phyloP scores from a whole-genome alignment of 2,797 vertebrate species.

The Hydrophis major region DNA sequence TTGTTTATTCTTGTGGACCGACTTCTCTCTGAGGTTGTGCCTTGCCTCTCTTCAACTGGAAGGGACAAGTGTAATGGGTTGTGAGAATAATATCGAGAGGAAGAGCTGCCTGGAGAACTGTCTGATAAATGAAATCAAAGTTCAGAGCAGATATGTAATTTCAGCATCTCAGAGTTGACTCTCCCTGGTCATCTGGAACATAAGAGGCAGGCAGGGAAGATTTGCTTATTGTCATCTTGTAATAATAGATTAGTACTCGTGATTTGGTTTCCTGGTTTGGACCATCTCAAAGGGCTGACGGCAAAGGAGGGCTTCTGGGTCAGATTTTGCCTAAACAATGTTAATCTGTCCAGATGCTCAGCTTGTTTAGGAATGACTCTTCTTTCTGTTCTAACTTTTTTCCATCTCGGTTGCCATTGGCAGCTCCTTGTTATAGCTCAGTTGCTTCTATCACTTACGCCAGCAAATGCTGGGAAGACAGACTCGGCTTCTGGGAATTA shows the following conservation, averaged over 20 bases:
- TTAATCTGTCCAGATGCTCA: neutral
- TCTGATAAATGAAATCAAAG: neutral
- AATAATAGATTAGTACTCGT: neutral
- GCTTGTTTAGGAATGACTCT: neutral
- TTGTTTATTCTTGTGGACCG: neutral
- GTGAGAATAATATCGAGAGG: neutral
- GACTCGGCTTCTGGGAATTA: neutral
- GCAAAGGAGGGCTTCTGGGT: neutral
- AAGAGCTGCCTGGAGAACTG: neutral
- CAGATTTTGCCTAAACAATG: neutral
- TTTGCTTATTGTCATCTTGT: neutral
- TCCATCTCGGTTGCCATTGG: neutral
- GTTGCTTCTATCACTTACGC: neutral
- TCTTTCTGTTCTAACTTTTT: neutral
- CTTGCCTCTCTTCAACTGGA: neutral
- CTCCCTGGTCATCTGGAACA: neutral
- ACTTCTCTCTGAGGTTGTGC: neutral
- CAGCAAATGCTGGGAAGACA: neutral
- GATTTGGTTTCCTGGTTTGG: neutral
- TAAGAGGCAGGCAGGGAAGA: neutral
- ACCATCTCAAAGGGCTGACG: neutral
- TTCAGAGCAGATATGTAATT: neutral
- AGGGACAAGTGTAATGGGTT: neutral
- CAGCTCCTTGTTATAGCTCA: neutral
- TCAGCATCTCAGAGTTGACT: neutral